Percentiles rank a stretch among this genome's conserved stretches.
Conservation (phyloP, 2,113 vertebrate species). For the Lontra canadensis region DNA sequence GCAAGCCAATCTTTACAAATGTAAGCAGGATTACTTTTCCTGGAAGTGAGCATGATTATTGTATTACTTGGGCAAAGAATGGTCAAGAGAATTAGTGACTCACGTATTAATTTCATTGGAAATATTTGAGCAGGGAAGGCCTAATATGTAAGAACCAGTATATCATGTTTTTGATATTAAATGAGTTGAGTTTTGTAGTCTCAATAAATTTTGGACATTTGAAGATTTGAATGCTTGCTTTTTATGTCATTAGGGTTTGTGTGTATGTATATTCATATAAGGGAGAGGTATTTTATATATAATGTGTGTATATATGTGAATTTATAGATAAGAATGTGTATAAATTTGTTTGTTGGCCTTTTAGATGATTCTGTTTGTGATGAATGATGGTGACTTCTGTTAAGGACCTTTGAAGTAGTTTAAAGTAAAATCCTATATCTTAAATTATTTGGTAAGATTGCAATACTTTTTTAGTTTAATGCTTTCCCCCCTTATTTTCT, state of each 20-base stretch:
- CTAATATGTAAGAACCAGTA: background rate
- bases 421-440: constrained; percentile 4
- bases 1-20: background rate
- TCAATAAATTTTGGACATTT: background rate
- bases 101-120: background rate
- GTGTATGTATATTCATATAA: background rate
- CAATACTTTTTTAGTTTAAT: background rate
- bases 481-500: background rate
- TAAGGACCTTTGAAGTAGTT: background rate
- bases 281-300: background rate
- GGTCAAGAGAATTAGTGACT: background rate
- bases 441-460: constrained; percentile 4
- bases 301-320: background rate
- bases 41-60: background rate
- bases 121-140: background rate
- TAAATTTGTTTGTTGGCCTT: background rate
- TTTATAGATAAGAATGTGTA: background rate
- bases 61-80: background rate
- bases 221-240: background rate
- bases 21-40: background rate
- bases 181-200: background rate
- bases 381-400: background rate
- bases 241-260: background rate
- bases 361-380: constrained; percentile 7
- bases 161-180: background rate